Evolutionary conservation across 1,140 invertebrate species (phyloP).

Genomic region (Procambarus virginalis): DNA sequence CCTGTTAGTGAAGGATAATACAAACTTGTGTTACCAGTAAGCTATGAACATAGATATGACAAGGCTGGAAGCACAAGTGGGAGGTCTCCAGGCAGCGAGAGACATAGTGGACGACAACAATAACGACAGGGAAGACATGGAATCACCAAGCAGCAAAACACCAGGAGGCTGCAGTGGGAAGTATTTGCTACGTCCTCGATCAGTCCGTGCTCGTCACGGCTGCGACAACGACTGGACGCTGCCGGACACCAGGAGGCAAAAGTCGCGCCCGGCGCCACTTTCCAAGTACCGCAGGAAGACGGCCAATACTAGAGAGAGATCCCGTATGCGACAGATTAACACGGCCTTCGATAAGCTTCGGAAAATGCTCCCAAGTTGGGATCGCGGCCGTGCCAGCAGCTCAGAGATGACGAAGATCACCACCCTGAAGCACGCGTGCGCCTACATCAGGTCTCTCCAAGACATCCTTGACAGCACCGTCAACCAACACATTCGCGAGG

Average conservation of each 20-base stretch:
- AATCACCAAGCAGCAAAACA: background rate
- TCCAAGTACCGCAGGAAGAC: conserved; percentile 56
- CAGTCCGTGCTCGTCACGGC: conserved; percentile 5
- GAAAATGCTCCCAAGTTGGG: conserved; percentile 21
- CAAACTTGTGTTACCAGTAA: background rate
- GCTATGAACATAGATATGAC: conserved; percentile 1
- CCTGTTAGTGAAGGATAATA: background rate
- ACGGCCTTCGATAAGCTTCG: conserved; percentile 48
- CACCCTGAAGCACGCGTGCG: conserved; percentile 40
- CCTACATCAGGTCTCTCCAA: conserved; percentile 43
- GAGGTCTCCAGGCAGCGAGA: background rate
- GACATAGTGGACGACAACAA: conserved; percentile 29
- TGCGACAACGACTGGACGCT: conserved; percentile 43
- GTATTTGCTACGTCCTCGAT: conserved; percentile 46
- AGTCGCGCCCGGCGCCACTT: conserved; percentile 42
- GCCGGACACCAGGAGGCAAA: conserved; percentile 26
- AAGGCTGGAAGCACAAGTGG: conserved; percentile 1
- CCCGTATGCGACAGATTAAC: conserved; percentile 53
- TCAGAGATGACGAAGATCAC: conserved; percentile 53
- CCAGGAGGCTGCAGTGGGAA: conserved; percentile 29
- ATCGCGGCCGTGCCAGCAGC: background rate
- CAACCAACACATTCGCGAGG: conserved; percentile 19
- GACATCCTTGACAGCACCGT: conserved; percentile 39
- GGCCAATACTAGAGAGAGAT: conserved; percentile 43
- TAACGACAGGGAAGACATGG: background rate